Base-by-base conservation (phyloP, 2,113 vertebrate species). In the Calonectris borealis region DNA sequence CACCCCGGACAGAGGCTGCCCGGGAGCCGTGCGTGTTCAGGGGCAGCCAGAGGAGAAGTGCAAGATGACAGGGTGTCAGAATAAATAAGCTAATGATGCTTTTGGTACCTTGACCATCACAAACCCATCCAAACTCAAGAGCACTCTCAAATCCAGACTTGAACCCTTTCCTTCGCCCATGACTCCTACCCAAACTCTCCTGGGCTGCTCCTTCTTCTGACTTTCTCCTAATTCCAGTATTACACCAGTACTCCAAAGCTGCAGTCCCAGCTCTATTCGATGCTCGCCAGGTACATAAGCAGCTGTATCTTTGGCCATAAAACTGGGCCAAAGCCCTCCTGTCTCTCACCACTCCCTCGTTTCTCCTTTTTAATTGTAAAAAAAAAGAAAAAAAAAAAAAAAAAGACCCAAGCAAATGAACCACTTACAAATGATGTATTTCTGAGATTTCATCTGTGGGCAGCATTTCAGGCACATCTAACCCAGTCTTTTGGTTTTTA, bases 11-110 rank as follows among this genome's bases (percentile, higher is more conserved):
- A 57, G 61, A 75, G 22, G n/a, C 24, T 40, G 29, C 16, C 11
- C 0, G 1, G 26, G 40, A 64, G 15, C 32, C 0, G 2, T 6
- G 16, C 0, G 5, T 4, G 29, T 32, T 46, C 11, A 21, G 64
- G 25, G 57, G 20, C 31, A 44, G 22, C 19, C 10, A 20, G 65
- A 48, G 32, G 52, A 83, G 70, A 76, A 51, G 18, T 3, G 22
- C 11, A 38, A 78, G 66, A 20, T 31, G n/a, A 34, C 25, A 11
- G 27, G 7, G 26, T 44, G 14, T 48, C 46, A 24, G 18, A 40
- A 38, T 26, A 73, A 78, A 18, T 5, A 58, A 58, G 4, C 12
- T 42, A 69, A 58, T 1, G 52, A 87, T 73, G 49, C n/a, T 48
- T 71, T 40, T 1, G 0, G 48, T 26, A 66, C 57, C 52, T 12